A percentile compares a stretch with the other conserved stretches of the same genome.
Conservation (phyloP, 64 coral and sea anemone species). For the Exaiptasia diaphana region DNA sequence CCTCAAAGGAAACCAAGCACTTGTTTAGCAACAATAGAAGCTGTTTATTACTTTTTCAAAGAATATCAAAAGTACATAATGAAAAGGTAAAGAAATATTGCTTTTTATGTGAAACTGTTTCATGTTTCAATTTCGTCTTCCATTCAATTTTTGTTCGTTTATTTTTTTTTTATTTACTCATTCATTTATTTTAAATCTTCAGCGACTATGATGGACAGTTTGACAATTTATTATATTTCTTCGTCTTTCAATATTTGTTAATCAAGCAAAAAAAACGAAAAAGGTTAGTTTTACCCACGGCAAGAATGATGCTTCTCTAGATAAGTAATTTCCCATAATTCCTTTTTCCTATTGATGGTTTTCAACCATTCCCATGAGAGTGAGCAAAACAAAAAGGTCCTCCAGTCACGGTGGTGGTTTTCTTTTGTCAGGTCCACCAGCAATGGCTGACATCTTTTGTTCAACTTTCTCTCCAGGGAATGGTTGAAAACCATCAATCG, state of each 20-base stretch:
- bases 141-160: background rate
- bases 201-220: constrained; percentile 71
- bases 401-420: too few species aligned
- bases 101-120: too few species aligned
- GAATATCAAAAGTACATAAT: constrained; percentile 63
- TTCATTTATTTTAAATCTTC: background rate
- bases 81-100: constrained; percentile 52
- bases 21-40: constrained; percentile 87
- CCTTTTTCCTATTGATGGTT: too few species aligned
- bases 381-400: too few species aligned
- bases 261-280: constrained; percentile 61
- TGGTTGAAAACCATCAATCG: too few species aligned
- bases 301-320: too few species aligned
- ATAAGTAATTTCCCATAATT: too few species aligned
- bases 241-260: constrained; percentile 81
- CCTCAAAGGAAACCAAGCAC: constrained; percentile 71
- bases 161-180: background rate
- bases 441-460: too few species aligned
- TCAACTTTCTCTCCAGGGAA: too few species aligned
- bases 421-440: too few species aligned
- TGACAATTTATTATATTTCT: constrained; percentile 81
- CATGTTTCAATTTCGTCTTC: background rate
- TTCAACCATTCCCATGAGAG: too few species aligned
- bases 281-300: too few species aligned
- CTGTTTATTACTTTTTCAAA: constrained; percentile 88